phyloP scores from a whole-genome alignment of 2,113 vertebrate species.

The Oncorhynchus kisutch region DNA sequence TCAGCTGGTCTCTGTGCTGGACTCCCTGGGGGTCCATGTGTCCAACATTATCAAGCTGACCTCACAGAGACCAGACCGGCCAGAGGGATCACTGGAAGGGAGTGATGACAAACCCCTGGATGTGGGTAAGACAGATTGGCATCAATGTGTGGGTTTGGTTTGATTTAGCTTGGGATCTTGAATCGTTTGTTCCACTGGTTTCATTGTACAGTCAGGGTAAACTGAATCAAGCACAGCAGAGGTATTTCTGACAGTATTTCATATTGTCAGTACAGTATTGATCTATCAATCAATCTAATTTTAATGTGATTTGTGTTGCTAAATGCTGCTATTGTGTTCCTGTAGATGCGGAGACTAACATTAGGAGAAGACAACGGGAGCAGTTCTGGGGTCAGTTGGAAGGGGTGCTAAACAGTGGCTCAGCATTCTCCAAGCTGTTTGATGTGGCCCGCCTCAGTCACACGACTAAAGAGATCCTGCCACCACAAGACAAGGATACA shows the following conservation, averaged over 20 bases:
- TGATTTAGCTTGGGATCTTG: not conserved
- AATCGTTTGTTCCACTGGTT: no score
- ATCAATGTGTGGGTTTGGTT: no score
- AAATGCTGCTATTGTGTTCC: not conserved
- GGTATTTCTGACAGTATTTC: slow-evolving; percentile 23
- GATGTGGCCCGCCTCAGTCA: slow-evolving; percentile 78
- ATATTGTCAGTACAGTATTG: not conserved
- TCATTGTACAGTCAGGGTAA: no score
- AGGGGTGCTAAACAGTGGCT: slow-evolving; percentile 75
- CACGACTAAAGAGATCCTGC: slow-evolving; percentile 58
- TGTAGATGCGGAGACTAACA: slow-evolving; percentile 32
- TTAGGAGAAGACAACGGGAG: slow-evolving; percentile 43
- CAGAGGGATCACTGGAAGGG: not conserved
- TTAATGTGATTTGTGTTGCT: not conserved
- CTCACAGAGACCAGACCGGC: slow-evolving; percentile 67
- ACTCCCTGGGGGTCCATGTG: slow-evolving; percentile 79
- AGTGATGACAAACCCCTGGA: slow-evolving; percentile 11
- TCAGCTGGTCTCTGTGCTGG: slow-evolving; percentile 76
- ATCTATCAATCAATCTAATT: no score
- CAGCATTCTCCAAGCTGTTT: slow-evolving; percentile 75
- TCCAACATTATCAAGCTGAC: slow-evolving; percentile 83
- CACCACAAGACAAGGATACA: slow-evolving; percentile 60
- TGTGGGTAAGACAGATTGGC: not conserved
- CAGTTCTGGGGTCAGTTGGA: slow-evolving; percentile 87
- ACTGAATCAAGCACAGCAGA: no score